These are phyloP conservation scores for Bradynema listronoti DNA, from an alignment of 1,140 invertebrate species.

Conservation along the genomic window DNA sequence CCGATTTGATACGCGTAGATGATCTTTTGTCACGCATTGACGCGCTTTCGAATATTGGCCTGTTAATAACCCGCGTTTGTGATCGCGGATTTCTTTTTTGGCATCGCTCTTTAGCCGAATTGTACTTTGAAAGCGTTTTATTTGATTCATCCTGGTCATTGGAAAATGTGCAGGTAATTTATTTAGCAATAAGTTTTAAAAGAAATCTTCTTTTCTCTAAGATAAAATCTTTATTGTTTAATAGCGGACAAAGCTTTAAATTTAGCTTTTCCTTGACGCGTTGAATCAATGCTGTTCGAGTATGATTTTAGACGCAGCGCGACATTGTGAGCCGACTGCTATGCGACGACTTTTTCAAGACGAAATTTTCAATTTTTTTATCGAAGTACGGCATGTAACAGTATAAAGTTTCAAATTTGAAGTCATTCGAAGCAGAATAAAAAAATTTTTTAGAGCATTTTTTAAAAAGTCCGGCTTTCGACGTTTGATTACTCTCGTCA, in stretches of 20 bases:
- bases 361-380: conserved; percentile 32
- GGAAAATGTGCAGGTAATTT: not conserved
- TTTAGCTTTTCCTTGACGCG: conserved; percentile 12
- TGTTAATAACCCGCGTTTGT: conserved; percentile 64
- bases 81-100: conserved; percentile 75
- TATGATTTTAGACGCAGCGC: conserved; percentile 59
- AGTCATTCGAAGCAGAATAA: too few species aligned
- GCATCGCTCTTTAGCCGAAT: conserved; percentile 71
- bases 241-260: conserved; percentile 36
- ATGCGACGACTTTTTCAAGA: conserved; percentile 23
- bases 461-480: not conserved
- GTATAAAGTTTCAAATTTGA: too few species aligned
- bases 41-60: conserved; percentile 52
- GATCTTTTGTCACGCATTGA: conserved; percentile 60
- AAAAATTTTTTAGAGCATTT: not conserved
- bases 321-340: conserved; percentile 66
- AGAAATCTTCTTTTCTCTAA: not conserved
- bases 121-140: conserved; percentile 71
- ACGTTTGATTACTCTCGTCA: not conserved
- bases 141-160: conserved; percentile 62
- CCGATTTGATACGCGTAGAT: conserved; percentile 34
- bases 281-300: conserved; percentile 16
- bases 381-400: too few species aligned
- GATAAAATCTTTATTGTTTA: not conserved
- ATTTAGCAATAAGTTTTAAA: not conserved